A percentile compares a stretch with the other conserved stretches of the same genome.
Evolutionary conservation across 2,888 invertebrate species (phyloP).

Genomic region (Campoplex capitator): DNA sequence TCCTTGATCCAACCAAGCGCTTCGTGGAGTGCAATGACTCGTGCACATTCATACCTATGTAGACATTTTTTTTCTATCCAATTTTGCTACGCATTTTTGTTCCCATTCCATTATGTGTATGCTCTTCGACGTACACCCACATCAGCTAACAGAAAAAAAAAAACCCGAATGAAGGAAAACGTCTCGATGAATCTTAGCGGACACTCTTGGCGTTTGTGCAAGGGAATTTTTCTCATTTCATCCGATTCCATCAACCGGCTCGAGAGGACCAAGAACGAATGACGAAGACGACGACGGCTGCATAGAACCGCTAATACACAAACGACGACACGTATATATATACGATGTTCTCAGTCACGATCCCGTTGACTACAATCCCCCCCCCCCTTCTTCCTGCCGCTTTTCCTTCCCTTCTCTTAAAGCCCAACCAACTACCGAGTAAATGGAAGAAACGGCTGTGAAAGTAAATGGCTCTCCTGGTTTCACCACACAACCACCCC

Average conservation of each 20-base stretch:
- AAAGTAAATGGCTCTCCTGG: slow-evolving; percentile 70
- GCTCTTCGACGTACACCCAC: not conserved
- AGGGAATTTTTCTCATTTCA: slow-evolving; percentile 51
- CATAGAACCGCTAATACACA: slow-evolving; percentile 60
- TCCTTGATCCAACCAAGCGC: slow-evolving; percentile 8
- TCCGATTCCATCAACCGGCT: slow-evolving; percentile 45
- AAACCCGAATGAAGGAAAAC: slow-evolving; percentile 26
- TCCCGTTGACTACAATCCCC: slow-evolving; percentile 15
- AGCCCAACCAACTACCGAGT: slow-evolving; percentile 34
- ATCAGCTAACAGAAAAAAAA: not conserved
- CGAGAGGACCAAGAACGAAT: slow-evolving; percentile 47
- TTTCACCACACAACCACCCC: slow-evolving; percentile 54
- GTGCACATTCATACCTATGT: not conserved
- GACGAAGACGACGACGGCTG: slow-evolving; percentile 55
- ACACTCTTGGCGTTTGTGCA: slow-evolving; percentile 33
- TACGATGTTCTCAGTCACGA: slow-evolving; percentile 18
- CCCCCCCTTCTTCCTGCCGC: not conserved
- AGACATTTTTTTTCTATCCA: slow-evolving; percentile 23
- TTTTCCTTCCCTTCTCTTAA: not conserved
- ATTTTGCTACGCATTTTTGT: slow-evolving; percentile 41
- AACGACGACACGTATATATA: slow-evolving; percentile 28
- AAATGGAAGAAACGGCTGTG: slow-evolving; percentile 70
- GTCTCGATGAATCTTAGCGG: slow-evolving; percentile 47
- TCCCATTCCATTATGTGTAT: slow-evolving; percentile 6
- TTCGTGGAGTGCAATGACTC: slow-evolving; percentile 6